Evolutionary conservation across 2,888 invertebrate genomes (phyloP), one percentile per base, ranked within the genome.

Genomic region (Drosophila nr. perissopoda): DNA sequence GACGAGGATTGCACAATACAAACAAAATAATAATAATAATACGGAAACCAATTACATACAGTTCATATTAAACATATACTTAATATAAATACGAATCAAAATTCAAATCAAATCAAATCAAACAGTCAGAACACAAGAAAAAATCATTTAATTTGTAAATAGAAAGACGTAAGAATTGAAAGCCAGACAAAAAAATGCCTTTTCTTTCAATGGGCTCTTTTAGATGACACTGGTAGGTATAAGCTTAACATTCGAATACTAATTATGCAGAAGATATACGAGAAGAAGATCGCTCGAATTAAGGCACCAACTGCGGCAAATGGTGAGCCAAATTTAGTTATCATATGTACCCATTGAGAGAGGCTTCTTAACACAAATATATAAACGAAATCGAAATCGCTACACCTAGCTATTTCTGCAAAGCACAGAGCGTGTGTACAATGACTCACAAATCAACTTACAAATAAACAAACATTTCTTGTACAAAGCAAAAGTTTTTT

Each of bases 141-240:
- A 75, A 80, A 52, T 67, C 60, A 68, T 71, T 71, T 67, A 65
- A 74, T 74, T 68, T 80, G 79, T 80, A 82, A 80, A 82, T 80
- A 80, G 68, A 78, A 76, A 65, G 57, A 76, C 77, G 66, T 85
- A 85, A 75, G 69, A 85, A 82, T 87, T 85, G 74, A 90, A 85
- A 87, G 70, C 76, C 85, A 74, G 33, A 45, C 42, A n/a, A 38
- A 33, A 16, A 40, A 27, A 16, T 69, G 36, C 69, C 66, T 70
- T 52, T 57, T 76, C 51, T 31, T 29, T 34, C 10, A 31, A 11
- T 29, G 48, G n/a, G 7, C 52, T 36, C 3, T 21, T 42, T 29
- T 25, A 54, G 54, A 6, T 45, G 6, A 10, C 3, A 1, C 4
- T 4, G 69, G 80, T 79, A 56, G 62, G 83, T 70, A 48, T 53